These are phyloP conservation scores for Dendronephthya gigantea DNA, from an alignment of 64 coral and sea anemone species.

Conservation along the genomic window DNA sequence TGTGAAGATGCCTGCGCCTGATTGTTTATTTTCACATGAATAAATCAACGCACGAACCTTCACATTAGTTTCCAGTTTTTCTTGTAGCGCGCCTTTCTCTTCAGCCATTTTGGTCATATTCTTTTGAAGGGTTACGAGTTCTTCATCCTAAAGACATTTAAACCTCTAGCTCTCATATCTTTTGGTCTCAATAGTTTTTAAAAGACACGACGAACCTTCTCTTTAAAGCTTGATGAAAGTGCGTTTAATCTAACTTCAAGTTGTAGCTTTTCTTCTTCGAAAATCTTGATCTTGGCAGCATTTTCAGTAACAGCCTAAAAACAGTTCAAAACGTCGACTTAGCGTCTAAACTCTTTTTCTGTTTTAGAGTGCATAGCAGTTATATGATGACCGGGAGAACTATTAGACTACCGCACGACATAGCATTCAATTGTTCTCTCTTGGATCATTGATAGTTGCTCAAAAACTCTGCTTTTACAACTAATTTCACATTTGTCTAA, in stretches of 20 bases:
- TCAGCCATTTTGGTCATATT: slow-evolving; percentile 31
- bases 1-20: no score
- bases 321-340: slow-evolving; percentile 3
- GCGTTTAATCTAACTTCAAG: background rate
- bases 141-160: slow-evolving; percentile 5
- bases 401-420: no score
- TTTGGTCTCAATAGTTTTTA: background rate
- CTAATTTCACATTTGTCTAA: no score
- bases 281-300: background rate
- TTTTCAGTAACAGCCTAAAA: slow-evolving; percentile 22
- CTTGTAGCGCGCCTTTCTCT: slow-evolving; percentile 29
- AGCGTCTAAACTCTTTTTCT: no score
- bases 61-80: slow-evolving; percentile 28
- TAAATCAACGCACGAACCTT: slow-evolving; percentile 1
- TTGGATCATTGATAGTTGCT: background rate
- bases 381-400: no score
- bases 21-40: no score
- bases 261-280: background rate
- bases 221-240: background rate
- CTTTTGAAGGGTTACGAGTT: slow-evolving; percentile 18
- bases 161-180: background rate
- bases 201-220: background rate
- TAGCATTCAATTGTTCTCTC: slow-evolving; percentile 10
- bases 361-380: no score
- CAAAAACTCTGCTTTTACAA: no score